phyloP scores from a whole-genome alignment of 2,797 vertebrate species.

The Danio albolineatus region DNA sequence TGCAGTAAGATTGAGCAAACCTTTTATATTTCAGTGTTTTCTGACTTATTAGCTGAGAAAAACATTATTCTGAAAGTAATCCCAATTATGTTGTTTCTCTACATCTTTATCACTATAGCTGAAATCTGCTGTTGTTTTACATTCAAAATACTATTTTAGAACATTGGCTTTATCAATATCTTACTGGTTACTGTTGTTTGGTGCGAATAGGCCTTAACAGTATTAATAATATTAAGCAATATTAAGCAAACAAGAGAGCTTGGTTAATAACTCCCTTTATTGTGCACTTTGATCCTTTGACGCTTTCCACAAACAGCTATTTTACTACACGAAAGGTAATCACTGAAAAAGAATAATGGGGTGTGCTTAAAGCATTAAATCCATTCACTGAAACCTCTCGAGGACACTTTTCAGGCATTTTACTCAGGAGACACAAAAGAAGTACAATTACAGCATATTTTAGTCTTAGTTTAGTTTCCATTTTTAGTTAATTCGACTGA shows the following conservation, averaged over 20 bases:
- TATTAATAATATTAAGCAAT: background rate
- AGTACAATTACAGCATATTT: conserved; percentile 18
- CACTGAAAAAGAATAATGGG: background rate
- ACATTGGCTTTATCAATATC: too few relatives aligned
- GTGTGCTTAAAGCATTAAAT: background rate
- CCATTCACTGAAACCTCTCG: background rate
- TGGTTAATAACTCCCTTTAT: too few relatives aligned
- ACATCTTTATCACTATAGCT: too few relatives aligned
- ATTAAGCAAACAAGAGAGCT: background rate
- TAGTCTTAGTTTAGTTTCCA: too few relatives aligned
- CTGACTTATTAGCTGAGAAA: too few relatives aligned
- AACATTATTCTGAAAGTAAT: too few relatives aligned
- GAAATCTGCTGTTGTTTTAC: too few relatives aligned
- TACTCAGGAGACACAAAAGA: conserved; percentile 9
- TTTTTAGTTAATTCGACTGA: background rate
- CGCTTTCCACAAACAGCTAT: background rate
- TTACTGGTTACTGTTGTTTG: too few relatives aligned
- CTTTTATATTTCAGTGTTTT: too few relatives aligned
- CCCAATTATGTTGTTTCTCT: too few relatives aligned
- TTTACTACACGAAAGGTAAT: background rate
- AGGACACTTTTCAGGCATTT: conserved; percentile 16
- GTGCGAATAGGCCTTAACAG: background rate
- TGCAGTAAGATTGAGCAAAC: too few relatives aligned
- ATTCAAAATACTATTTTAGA: too few relatives aligned
- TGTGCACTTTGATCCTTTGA: background rate